A percentile compares a stretch with the other conserved stretches of the same genome.
phyloP scores from a whole-genome alignment of 2,888 invertebrate species.

The Chouioia cunea region DNA sequence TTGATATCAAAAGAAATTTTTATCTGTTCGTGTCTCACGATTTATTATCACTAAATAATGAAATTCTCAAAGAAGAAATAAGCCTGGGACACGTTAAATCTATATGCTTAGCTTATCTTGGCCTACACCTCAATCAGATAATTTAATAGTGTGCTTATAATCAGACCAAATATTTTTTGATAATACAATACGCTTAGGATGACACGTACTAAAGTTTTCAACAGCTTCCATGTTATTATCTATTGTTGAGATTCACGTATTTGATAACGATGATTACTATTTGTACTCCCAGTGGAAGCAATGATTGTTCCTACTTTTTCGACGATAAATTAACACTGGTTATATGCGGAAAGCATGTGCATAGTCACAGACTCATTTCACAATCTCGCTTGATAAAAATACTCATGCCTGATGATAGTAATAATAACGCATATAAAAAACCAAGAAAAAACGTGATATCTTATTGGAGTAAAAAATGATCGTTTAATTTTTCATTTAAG shows the following conservation, averaged over 20 bases:
- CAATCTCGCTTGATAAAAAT: neutral
- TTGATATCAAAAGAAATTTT: slow-evolving; percentile 20
- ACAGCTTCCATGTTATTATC: slow-evolving; percentile 8
- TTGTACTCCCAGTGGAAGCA: neutral
- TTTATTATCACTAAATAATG: slow-evolving; percentile 19
- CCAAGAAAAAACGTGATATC: neutral
- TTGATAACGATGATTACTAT: slow-evolving; percentile 11
- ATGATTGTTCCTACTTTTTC: slow-evolving; percentile 4
- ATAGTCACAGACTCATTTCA: slow-evolving; percentile 2
- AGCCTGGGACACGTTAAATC: slow-evolving; percentile 1
- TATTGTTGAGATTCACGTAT: neutral
- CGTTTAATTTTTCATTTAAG: slow-evolving; percentile 65
- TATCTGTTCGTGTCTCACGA: slow-evolving; percentile 31
- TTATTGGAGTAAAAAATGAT: neutral
- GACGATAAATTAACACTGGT: slow-evolving; percentile 15
- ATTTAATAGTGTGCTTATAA: slow-evolving; percentile 28
- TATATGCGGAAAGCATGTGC: slow-evolving; percentile 1
- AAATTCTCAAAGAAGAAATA: slow-evolving; percentile 26
- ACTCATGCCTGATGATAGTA: neutral
- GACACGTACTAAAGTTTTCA: slow-evolving; percentile 15
- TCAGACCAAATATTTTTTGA: slow-evolving; percentile 32
- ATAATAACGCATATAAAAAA: slow-evolving; percentile 7
- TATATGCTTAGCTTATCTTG: slow-evolving; percentile 15
- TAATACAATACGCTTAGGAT: slow-evolving; percentile 7
- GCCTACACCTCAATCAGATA: slow-evolving; percentile 8